A percentile compares a stretch with the other conserved stretches of the same genome.
phyloP scores from a whole-genome alignment of 2,113 vertebrate genomes.

The Muntiacus muntjak region DNA sequence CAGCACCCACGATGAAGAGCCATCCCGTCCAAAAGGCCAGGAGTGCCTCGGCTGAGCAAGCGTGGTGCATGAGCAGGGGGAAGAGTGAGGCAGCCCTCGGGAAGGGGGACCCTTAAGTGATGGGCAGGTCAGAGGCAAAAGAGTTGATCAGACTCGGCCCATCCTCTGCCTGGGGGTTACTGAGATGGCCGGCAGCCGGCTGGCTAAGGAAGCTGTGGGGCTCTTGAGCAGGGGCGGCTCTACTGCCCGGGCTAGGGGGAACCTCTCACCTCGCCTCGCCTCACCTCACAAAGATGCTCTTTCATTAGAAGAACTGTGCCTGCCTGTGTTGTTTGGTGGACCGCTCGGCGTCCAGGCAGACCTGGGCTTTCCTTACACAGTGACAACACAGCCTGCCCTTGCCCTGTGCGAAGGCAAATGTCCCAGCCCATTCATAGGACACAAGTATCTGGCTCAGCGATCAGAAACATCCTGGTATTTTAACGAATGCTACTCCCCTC shows the following conservation, averaged over 20 bases:
- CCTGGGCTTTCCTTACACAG: not conserved
- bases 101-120: not conserved
- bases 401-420: accelerated
- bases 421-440: not conserved
- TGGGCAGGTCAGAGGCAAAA: not conserved
- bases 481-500: not conserved
- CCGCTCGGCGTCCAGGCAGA: accelerated
- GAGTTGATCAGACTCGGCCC: accelerated
- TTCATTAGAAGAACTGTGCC: not conserved
- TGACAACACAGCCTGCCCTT: not conserved
- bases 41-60: not conserved
- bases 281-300: not conserved
- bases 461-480: not conserved
- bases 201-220: not conserved
- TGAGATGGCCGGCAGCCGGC: not conserved
- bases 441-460: not conserved
- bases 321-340: not conserved
- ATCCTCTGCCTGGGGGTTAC: not conserved
- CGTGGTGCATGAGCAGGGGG: not conserved
- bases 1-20: accelerated
- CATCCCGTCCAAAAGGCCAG: accelerated
- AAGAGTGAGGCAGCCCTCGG: not conserved
- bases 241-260: accelerated
- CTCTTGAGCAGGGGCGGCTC: not conserved
- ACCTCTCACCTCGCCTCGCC: not conserved